Conservation (phyloP, 1,140 invertebrate genomes). For the Brachionus koreanus region DNA sequence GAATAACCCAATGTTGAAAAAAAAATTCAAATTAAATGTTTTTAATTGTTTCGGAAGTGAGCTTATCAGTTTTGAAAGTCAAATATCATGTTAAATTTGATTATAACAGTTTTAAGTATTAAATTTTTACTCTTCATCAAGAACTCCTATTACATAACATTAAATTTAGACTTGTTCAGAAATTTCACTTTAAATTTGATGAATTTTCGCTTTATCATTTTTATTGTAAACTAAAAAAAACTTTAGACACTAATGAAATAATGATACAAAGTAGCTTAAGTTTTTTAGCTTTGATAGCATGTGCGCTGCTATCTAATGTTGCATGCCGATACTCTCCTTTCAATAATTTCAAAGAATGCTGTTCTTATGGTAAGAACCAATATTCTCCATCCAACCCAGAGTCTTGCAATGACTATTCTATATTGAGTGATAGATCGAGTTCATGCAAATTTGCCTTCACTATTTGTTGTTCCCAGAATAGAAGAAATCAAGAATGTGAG, state of each 20-base stretch:
- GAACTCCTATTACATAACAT: background rate
- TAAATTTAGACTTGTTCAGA: background rate
- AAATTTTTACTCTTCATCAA: background rate
- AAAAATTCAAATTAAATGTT: background rate
- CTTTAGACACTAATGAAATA: background rate
- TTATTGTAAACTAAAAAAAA: background rate
- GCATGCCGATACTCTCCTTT: background rate
- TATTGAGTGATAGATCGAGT: background rate
- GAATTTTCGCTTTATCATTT: background rate
- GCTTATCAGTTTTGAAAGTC: background rate
- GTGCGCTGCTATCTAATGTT: background rate
- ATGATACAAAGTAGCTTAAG: background rate
- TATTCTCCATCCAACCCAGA: background rate
- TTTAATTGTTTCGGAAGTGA: constrained; percentile 2
- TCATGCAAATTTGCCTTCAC: constrained; percentile 41
- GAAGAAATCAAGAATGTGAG: constrained; percentile 50
- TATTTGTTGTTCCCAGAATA: constrained; percentile 54
- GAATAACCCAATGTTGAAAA: background rate
- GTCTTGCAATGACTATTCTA: background rate
- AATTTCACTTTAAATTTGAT: background rate
- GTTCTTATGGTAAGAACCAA: background rate
- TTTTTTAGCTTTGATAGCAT: background rate
- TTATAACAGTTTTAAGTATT: constrained; percentile 10
- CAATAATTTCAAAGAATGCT: constrained; percentile 29
- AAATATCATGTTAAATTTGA: constrained; percentile 5